Conservation (phyloP, 2,113 vertebrate species). For the Setophaga petechia region DNA sequence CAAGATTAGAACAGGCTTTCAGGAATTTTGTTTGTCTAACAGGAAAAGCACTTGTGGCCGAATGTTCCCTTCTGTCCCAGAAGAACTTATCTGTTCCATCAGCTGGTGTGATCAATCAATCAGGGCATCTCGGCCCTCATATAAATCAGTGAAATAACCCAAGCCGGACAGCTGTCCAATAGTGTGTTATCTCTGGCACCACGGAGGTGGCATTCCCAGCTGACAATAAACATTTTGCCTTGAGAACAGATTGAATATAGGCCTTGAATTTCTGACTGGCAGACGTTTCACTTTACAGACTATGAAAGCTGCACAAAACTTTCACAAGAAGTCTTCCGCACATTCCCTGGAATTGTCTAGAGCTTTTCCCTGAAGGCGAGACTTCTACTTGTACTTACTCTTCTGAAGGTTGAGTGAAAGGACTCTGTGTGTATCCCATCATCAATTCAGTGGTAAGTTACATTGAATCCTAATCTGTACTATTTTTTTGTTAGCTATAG, state of each 20-base stretch:
- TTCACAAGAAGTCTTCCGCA: neutral
- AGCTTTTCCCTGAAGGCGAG: too few species aligned
- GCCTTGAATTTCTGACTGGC: neutral
- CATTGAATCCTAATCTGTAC: neutral
- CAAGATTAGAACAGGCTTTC: neutral
- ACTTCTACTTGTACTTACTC: neutral
- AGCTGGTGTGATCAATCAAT: neutral
- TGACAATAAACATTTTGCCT: neutral
- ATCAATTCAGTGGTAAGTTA: accelerated
- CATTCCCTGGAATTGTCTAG: neutral
- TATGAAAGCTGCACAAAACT: neutral
- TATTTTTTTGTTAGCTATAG: neutral
- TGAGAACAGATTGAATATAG: neutral
- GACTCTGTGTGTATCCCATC: neutral
- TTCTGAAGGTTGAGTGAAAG: neutral
- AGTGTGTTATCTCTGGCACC: neutral
- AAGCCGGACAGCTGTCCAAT: accelerated
- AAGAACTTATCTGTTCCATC: neutral
- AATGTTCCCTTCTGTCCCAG: neutral
- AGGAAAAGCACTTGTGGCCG: neutral
- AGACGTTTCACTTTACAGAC: neutral
- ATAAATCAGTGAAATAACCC: neutral
- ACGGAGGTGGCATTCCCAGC: neutral
- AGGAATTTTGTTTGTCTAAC: neutral
- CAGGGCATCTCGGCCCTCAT: too few species aligned